Base-by-base conservation (phyloP, 2,888 invertebrate species). In the Cataglyphis rosenhaueri region DNA sequence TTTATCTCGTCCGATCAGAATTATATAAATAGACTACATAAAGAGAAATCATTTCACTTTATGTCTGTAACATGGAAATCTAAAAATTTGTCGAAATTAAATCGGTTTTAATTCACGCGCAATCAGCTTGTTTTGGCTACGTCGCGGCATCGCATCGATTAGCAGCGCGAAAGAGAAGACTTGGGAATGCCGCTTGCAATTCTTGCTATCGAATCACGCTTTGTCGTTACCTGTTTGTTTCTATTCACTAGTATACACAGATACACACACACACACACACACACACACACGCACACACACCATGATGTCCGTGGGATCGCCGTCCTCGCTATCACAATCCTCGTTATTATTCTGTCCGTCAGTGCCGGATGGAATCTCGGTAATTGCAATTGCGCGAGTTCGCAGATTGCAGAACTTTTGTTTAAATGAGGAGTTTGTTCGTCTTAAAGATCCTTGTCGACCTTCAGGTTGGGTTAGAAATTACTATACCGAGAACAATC, bases 381-480 rank as follows among this genome's bases (percentile, higher is more conserved):
- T 79, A 79, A 79, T 79, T 61, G 78, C 59, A 79, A 79, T 79
- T 48, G 78, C 71, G 70, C 70, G 71, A 44, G 59, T 12, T 71
- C 59, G 59, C 25, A 71, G 78, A 79, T 71, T 71, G 71, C 57
- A 25, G 35, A 70, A 78, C 78, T 59, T 71, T 79, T 59, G 78
- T 79, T 79, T 61, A 79, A 79, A 79, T 71, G 59, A 48, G 71
- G 9, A 25, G 29, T 52, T 29, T 68, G 10, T 70, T 18, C 32
- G 32, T 79, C 71, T 59, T 70, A 44, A 55, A 78, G 70, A 70
- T 71, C 32, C 44, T 32, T 59, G 59, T 61, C 59, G 59, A 59
- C 38, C 21, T 71, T 21, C 68, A 55, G 68, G 41, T 55, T 65
- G 55, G 68, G 68, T 25, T 35, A 25, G 18, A 59, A 79, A 79